Base-by-base conservation (phyloP, 2,888 invertebrate species). In the Drosophila formosana region DNA sequence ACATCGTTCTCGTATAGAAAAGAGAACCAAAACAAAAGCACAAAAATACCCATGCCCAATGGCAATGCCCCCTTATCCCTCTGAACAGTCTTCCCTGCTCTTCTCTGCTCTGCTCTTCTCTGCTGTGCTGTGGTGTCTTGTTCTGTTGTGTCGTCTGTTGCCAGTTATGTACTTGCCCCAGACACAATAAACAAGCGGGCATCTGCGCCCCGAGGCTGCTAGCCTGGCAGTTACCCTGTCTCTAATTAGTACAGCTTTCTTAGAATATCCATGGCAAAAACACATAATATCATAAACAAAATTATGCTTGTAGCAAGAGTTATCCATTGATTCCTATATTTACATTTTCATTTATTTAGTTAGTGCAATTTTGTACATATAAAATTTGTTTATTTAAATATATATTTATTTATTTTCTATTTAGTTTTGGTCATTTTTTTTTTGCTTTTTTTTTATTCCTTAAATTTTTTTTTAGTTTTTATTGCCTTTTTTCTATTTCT, bases 1-100 rank as follows among this genome's bases (percentile, higher is more conserved):
- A 18, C 46, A 55, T 41, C 39, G 37, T 37, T 64, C 68, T 65
- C 75, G 68, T 77, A 65, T 76, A 88, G 86, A 88, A 82, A 76
- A 53, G 61, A 79, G 80, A 85, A 85, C 68, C 82, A 88, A 82
- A 82, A 82, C 85, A 88, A 82, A 82, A 79, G 88, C 86, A 77
- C 80, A 85, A 88, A 82, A 88, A 88, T 82, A 84, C 53, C 39
- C 39, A 72, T 18, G 45, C 49, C 55, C 34, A 71, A 64, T 74
- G 70, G 65, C 65, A 75, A 65, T 71, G 53, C 43, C 57, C 51
- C 57, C 47, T 45, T 53, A 47, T 46, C 25, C 61, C 62, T 13
- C 18, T 5, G 9, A 3, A 32, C 32, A 9, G 34, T 43, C 7
- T 46, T 43, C 7, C n/a, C n/a, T n/a, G n/a, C n/a, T n/a, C n/a